phyloP scores from a whole-genome alignment of 2,888 invertebrate species.

The Acrocera orbiculus region DNA sequence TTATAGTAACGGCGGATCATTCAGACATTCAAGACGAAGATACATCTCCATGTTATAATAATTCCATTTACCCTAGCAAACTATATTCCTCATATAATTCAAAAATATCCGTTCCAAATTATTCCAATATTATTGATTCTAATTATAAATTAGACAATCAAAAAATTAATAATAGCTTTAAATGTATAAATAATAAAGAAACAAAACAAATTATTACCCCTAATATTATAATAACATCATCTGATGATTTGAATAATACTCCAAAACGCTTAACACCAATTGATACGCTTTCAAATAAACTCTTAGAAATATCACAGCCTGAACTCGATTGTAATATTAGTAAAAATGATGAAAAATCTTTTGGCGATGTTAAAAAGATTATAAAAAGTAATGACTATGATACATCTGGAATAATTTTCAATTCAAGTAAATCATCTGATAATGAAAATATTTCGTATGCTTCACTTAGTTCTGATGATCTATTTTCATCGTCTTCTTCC shows the following conservation, averaged over 20 bases:
- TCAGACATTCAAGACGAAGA: too few relatives aligned
- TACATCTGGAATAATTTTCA: slow-evolving; percentile 17
- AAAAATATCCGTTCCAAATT: too few relatives aligned
- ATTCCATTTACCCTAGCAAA: too few relatives aligned
- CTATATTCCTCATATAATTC: too few relatives aligned
- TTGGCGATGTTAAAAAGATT: slow-evolving; percentile 20
- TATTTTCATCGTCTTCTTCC: slow-evolving; percentile 6
- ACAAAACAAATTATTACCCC: background rate
- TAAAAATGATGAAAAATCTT: slow-evolving; percentile 19
- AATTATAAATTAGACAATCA: too few relatives aligned
- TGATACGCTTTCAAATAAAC: slow-evolving; percentile 20
- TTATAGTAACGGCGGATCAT: too few relatives aligned
- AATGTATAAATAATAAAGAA: background rate
- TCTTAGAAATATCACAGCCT: slow-evolving; percentile 20
- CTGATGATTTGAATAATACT: background rate
- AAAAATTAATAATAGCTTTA: background rate
- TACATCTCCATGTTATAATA: too few relatives aligned
- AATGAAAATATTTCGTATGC: background rate
- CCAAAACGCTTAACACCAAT: slow-evolving; percentile 18
- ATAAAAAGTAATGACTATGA: slow-evolving; percentile 11
- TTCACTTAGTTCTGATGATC: slow-evolving; percentile 7
- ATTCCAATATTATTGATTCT: too few relatives aligned
- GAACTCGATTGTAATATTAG: slow-evolving; percentile 19
- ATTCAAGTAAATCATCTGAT: slow-evolving; percentile 1
- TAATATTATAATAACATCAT: background rate